Conservation (phyloP, 2,113 vertebrate species). For the Pomatorhinus ruficollis region DNA sequence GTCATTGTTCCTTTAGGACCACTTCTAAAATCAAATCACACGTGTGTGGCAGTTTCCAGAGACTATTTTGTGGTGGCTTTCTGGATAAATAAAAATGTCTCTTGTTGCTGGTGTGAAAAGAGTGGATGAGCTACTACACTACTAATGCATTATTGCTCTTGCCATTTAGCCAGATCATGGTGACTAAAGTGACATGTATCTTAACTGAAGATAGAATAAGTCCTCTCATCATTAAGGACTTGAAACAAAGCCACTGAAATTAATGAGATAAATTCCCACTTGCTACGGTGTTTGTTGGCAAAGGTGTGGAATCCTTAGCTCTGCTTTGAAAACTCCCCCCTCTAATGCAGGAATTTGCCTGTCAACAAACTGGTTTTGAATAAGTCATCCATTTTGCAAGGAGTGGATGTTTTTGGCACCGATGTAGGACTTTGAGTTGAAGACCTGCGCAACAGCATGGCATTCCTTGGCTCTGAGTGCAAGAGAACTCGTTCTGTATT, state of each 20-base stretch:
- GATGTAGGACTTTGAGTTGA: neutral
- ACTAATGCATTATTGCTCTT: neutral
- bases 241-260: conserved; percentile 25
- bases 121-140: neutral
- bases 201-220: neutral
- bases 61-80: neutral
- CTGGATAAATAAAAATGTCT: neutral
- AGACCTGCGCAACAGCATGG: conserved; percentile 35
- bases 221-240: neutral
- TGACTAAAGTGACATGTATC: neutral
- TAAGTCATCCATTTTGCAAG: conserved; percentile 55
- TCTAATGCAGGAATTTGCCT: neutral
- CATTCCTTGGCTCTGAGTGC: conserved; percentile 61
- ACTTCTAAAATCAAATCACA: neutral
- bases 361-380: conserved; percentile 10
- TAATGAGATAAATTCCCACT: conserved; percentile 4
- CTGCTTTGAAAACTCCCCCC: conserved; percentile 19
- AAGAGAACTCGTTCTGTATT: conserved; percentile 53
- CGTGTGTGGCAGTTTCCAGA: neutral
- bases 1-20: neutral
- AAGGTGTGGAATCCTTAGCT: neutral
- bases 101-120: neutral
- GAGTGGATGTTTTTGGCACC: conserved; percentile 27
- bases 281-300: conserved; percentile 20
- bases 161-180: conserved; percentile 24